A percentile compares a stretch with the other conserved stretches of the same genome.
Conservation (phyloP, 23 tunicate species). For the Trididemnum miniatum region DNA sequence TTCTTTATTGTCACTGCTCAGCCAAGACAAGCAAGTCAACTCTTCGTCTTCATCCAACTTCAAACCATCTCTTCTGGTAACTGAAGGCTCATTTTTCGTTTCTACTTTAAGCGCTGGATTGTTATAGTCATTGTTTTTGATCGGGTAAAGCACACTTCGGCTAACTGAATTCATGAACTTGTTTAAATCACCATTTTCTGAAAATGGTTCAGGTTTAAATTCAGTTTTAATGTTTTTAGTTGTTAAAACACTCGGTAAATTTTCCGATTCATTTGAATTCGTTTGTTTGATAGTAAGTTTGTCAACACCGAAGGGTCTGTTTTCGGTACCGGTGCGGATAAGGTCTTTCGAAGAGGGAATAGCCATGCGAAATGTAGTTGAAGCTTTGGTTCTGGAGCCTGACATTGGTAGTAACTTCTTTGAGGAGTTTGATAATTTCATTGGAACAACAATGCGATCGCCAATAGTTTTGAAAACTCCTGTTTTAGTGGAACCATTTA, state of each 20-base stretch:
- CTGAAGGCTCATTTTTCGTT: not conserved
- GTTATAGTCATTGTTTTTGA: not conserved
- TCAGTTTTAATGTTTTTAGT: not conserved
- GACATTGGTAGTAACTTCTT: not conserved
- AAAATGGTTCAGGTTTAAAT: not conserved
- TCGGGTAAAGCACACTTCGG: not conserved
- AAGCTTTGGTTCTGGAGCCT: too few species aligned
- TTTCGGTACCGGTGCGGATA: not conserved
- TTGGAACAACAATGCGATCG: slow-evolving; percentile 63
- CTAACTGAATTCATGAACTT: slow-evolving; percentile 52
- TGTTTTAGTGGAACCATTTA: not conserved
- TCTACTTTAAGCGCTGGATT: not conserved
- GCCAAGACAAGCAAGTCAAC: slow-evolving; percentile 75
- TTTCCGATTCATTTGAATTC: not conserved
- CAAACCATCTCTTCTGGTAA: not conserved
- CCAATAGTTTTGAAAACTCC: slow-evolving; percentile 58
- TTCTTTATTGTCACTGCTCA: slow-evolving; percentile 64
- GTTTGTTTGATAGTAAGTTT: not conserved
- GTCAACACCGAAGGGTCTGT: not conserved
- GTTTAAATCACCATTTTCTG: slow-evolving; percentile 25
- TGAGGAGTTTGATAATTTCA: slow-evolving; percentile 25
- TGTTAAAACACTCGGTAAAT: not conserved
- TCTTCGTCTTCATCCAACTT: slow-evolving; percentile 45
- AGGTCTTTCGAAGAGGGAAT: not conserved
- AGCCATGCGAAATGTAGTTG: not conserved